Percentiles rank a stretch among this genome's conserved stretches.
Evolutionary conservation across 1,140 invertebrate species (phyloP).

Genomic region (Ephestia elutella): DNA sequence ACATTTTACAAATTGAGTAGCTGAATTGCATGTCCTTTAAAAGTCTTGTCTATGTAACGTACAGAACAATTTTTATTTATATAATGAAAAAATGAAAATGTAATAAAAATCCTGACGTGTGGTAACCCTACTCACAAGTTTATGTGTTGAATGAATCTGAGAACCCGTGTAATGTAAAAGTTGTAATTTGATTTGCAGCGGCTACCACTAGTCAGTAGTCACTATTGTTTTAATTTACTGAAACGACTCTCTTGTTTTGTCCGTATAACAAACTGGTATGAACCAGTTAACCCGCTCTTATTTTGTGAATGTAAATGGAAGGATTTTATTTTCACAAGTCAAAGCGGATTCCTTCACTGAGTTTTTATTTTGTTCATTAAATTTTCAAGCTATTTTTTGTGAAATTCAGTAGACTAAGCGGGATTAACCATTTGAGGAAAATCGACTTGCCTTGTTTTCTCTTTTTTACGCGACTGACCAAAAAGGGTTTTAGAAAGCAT

Average conservation of each 20-base stretch:
- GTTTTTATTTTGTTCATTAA: neutral
- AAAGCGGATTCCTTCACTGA: neutral
- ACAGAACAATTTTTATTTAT: too few relatives aligned
- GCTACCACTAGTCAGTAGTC: conserved; percentile 35
- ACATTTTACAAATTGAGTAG: too few relatives aligned
- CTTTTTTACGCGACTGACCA: too few relatives aligned
- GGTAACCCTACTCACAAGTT: conserved; percentile 26
- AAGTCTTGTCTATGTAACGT: too few relatives aligned
- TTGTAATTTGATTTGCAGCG: conserved; percentile 48
- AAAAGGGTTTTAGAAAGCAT: too few relatives aligned
- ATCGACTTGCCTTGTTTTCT: too few relatives aligned
- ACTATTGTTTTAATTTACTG: conserved; percentile 32
- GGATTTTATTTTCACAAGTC: conserved; percentile 15
- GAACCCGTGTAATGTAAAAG: conserved; percentile 39
- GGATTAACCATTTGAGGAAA: too few relatives aligned
- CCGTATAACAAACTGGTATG: conserved; percentile 18
- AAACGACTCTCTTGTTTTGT: conserved; percentile 32
- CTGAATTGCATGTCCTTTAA: too few relatives aligned
- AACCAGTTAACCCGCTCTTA: conserved; percentile 20
- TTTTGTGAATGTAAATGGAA: conserved; percentile 33
- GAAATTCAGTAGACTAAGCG: neutral
- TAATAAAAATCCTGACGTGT: neutral
- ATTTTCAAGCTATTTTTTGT: neutral
- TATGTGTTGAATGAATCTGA: conserved; percentile 44
- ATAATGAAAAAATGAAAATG: too few relatives aligned